Base-by-base conservation (phyloP, 1,140 invertebrate genomes). In the Colletes gigas region DNA sequence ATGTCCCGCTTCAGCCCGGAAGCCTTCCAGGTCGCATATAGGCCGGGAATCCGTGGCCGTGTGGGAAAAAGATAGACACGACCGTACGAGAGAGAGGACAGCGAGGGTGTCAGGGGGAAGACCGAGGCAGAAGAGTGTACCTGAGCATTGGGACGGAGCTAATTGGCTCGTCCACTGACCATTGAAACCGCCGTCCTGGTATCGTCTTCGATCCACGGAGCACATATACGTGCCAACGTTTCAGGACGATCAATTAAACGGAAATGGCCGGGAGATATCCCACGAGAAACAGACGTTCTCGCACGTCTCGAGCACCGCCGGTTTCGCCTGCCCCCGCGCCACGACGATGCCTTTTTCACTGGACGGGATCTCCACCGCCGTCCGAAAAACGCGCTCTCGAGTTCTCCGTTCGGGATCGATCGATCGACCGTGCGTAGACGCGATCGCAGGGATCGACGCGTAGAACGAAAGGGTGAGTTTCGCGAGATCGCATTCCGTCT, bases 191-290 rank as follows among this genome's bases (percentile, higher is more conserved):
- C 83, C 82, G 82, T 84, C 79, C 69, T 59, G 76, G 75, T 87
- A 88, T 87, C 86, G 83, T 70, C 78, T 86, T 77, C 85, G 86
- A 88, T 89, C 81, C 84, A 84, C 86, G 77, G 83, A 55, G 66
- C 84, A 84, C 80, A 78, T 84, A 86, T 86, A 86, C 86, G 82
- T 75, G 84, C 68, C 84, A 87, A 78, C 83, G 80, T 83, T 82
- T 88, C 84, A 79, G 84, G 88, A 83, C 90, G 89, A 91, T 91
- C 89, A 91, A 91, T 91, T 91, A 90, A 90, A 91, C 83, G 86
- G 86, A 90, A 90, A 91, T 89, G 89, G 88, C 88, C 84, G 76
- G 52, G 89, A 91, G 90, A 91, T 89, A 90, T 89, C 89, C 84
- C 83, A 83, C 59, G 81, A 84, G 81, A 88, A 90, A 88, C 89